Percentiles rank a stretch among this genome's conserved stretches.
These are phyloP conservation scores for Rhodinocichla rosea DNA, from an alignment of 2,113 vertebrate genomes.

Conservation along the genomic window DNA sequence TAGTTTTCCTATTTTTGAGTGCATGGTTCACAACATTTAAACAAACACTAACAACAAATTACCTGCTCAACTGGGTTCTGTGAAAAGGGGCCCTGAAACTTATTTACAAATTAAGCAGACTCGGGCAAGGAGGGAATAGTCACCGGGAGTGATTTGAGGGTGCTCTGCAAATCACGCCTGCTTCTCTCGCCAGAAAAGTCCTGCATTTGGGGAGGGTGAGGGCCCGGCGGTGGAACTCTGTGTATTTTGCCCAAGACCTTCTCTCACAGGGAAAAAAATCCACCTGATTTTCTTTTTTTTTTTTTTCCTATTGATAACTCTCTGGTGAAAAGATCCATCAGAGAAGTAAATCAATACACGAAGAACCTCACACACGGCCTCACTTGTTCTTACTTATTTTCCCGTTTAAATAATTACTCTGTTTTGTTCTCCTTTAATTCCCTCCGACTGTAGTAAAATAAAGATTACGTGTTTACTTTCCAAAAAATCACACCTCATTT, in stretches of 20 bases:
- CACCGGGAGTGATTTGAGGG: neutral
- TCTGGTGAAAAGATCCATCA: neutral
- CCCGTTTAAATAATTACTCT: neutral
- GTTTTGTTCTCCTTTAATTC: neutral
- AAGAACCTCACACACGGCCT: neutral
- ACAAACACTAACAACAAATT: slow-evolving; percentile 67
- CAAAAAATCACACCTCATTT: neutral
- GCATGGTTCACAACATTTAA: slow-evolving; percentile 66
- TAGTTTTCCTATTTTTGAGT: slow-evolving; percentile 62
- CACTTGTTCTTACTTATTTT: neutral
- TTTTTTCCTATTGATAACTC: neutral
- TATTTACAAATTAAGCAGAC: slow-evolving; percentile 49
- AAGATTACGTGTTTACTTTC: neutral
- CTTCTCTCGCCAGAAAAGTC: neutral
- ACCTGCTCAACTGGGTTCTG: slow-evolving; percentile 66
- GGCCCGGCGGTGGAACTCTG: neutral
- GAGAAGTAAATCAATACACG: neutral
- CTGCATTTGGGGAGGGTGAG: neutral
- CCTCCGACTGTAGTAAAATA: neutral
- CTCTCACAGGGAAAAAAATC: neutral
- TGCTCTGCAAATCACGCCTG: neutral
- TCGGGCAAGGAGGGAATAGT: neutral
- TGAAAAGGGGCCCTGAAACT: slow-evolving; percentile 51
- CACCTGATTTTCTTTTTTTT: neutral
- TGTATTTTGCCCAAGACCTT: neutral